A percentile compares a stretch with the other conserved stretches of the same genome.
Conservation (phyloP, 2,888 invertebrate genomes). For the Drosophila quasianomalipes region DNA sequence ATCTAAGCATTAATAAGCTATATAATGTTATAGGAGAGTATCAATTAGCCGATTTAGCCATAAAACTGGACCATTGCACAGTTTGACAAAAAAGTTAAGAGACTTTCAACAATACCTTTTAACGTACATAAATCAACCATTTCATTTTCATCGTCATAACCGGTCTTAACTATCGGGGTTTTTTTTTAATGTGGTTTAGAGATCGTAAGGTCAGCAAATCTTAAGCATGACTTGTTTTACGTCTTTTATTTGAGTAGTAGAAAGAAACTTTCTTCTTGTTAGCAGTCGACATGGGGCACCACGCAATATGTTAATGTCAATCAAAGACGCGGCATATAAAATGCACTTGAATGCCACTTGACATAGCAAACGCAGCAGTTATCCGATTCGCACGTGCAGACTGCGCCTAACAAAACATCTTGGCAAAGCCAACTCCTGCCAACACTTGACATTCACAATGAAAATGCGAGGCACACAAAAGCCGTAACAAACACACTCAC, state of each 20-base stretch:
- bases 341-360: conserved; percentile 73
- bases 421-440: conserved; percentile 63
- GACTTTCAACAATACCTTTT: not conserved
- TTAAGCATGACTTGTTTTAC: conserved; percentile 3
- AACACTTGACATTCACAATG: conserved; percentile 80
- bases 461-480: conserved; percentile 53
- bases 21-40: not conserved
- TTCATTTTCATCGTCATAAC: not conserved
- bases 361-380: conserved; percentile 60
- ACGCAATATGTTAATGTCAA: conserved; percentile 63
- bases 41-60: not conserved
- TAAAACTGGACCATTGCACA: not conserved
- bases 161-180: conserved; percentile 3
- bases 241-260: conserved; percentile 10
- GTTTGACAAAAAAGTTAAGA: not conserved
- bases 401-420: conserved; percentile 64
- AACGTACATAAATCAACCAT: not conserved
- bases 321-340: conserved; percentile 64
- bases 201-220: conserved; percentile 19
- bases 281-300: conserved; percentile 2
- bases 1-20: not conserved
- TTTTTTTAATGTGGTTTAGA: not conserved
- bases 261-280: conserved; percentile 37
- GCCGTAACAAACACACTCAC: conserved; percentile 14
- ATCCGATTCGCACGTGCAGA: conserved; percentile 37